Evolutionary conservation across 2,113 vertebrate species (phyloP), one percentile per base, ranked within the genome.

Genomic region (Oryzias curvinotus): DNA sequence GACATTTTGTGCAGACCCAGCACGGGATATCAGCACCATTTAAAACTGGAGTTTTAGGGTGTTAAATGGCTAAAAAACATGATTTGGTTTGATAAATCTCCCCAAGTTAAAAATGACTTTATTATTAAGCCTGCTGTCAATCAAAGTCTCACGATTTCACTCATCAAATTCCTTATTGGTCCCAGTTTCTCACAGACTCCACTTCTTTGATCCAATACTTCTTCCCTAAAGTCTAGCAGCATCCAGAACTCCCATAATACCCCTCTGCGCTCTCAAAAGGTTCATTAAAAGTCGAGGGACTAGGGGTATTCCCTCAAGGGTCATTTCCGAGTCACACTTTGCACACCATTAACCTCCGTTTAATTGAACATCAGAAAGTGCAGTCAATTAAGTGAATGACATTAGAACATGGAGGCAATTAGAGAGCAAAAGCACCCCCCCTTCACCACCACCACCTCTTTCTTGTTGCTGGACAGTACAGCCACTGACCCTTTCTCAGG

Each of bases 311-410:
- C 62, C 78, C 78, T 80, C 26, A 2, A 63, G 81, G 83, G 67
- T 80, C 68, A 83, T 18, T 15, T 48, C 52, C 16, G 56, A 58
- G 68, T 46, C 67, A 47, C 61, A 50, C 68, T 67, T 71, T 70
- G 61, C 75, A 56, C 83, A 65, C 67, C 59, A 71, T 80, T 79
- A 65, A 52, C 51, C 61, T 82, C 36, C 25, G 52, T 83, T 80
- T 84, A 83, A 88, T 78, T 88, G 78, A 84, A 80, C 72, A 72
- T 71, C 65, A 77, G 74, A 67, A 79, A 66, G 69, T 50, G 53
- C 62, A 60, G 75, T 84, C 88, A 86, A 89, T 90, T 85, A 88
- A 81, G 79, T 45, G 81, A 89, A 86, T 76, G 87, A 59, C 8
- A 57, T 14, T 0, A 60, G 74, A 73, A 75, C 49, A 66, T 44